Percentiles rank a stretch among this genome's conserved stretches.
Evolutionary conservation across 2,888 invertebrate genomes (phyloP).

Genomic region (Smittia sp.): DNA sequence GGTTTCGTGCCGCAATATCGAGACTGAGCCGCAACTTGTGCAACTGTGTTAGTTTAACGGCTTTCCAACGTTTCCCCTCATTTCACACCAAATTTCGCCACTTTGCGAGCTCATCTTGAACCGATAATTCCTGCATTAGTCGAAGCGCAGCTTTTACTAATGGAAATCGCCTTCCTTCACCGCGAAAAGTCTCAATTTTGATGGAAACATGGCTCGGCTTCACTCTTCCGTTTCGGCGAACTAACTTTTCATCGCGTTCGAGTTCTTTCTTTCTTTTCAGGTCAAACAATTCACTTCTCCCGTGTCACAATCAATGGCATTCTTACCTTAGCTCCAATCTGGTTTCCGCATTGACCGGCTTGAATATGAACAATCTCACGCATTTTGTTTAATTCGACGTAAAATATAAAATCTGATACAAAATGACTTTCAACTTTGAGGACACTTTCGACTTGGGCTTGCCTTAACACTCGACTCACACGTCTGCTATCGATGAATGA

Average conservation of each 20-base stretch:
- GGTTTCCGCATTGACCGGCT: constrained; percentile 83
- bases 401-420: background rate
- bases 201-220: background rate
- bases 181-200: no score
- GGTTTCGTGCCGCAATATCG: background rate
- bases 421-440: no score
- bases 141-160: no score
- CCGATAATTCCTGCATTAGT: background rate
- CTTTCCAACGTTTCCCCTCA: background rate
- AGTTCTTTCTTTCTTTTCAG: background rate
- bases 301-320: background rate
- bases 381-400: constrained; percentile 55
- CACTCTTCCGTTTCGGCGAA: background rate
- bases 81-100: background rate
- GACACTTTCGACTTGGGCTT: no score
- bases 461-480: no score
- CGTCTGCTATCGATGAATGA: no score
- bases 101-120: background rate
- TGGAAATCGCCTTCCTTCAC: no score
- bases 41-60: background rate
- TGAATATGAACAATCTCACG: constrained; percentile 79
- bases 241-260: background rate
- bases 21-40: background rate
- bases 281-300: background rate
- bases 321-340: constrained; percentile 80